Evolutionary conservation across 2,797 vertebrate genomes (phyloP).

Genomic region (Vultur gryphus): DNA sequence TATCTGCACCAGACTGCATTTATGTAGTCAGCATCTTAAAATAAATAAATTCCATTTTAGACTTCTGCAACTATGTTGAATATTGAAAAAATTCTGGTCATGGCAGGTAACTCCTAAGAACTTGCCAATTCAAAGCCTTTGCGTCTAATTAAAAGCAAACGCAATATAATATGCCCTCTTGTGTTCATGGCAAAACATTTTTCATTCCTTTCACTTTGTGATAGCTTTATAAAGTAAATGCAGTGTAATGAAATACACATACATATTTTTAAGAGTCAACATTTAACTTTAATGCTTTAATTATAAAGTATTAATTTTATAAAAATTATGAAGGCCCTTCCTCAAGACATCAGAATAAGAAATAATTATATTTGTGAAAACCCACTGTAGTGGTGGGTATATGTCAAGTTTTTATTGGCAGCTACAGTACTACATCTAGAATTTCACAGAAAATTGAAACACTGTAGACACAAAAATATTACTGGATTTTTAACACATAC

Average conservation of each 20-base stretch:
- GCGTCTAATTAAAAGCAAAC: background rate
- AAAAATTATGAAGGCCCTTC: background rate
- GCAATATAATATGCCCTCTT: background rate
- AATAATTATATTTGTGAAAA: background rate
- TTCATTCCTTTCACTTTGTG: background rate
- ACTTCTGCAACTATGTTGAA: background rate
- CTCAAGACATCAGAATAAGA: background rate
- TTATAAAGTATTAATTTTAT: background rate
- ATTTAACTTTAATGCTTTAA: background rate
- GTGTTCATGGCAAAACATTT: background rate
- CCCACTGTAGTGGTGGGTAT: background rate
- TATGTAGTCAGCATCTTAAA: background rate
- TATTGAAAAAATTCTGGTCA: background rate
- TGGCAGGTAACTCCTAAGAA: background rate
- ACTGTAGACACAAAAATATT: background rate
- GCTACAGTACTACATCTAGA: background rate
- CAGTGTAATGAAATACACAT: background rate
- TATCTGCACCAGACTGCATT: background rate
- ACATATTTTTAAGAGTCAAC: background rate
- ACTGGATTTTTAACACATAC: background rate
- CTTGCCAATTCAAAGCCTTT: background rate
- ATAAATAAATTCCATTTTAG: background rate
- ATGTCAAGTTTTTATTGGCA: background rate
- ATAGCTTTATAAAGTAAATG: background rate
- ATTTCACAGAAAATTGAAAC: background rate